A percentile compares a stretch with the other conserved stretches of the same genome.
Evolutionary conservation across 2,888 invertebrate genomes (phyloP).

Genomic region (Ditula angustiorana): DNA sequence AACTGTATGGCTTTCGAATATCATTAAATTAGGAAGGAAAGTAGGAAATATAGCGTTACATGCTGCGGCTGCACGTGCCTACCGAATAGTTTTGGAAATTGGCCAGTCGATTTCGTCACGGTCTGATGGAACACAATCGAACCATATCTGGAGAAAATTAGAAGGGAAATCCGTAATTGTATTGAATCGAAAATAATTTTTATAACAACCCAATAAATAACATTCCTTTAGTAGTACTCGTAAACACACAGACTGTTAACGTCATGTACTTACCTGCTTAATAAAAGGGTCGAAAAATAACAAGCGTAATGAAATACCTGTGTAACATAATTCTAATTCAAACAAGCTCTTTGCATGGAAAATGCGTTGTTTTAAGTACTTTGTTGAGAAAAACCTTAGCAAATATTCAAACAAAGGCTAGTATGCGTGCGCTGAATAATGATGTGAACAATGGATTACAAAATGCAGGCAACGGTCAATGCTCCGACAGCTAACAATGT

Average conservation of each 20-base stretch:
- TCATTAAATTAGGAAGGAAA: slow-evolving; percentile 53
- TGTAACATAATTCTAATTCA: slow-evolving; percentile 5
- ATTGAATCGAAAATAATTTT: not conserved
- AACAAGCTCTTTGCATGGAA: slow-evolving; percentile 15
- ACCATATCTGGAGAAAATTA: slow-evolving; percentile 35
- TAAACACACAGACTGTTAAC: not conserved
- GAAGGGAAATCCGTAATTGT: slow-evolving; percentile 18
- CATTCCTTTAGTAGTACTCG: not conserved
- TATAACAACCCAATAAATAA: not conserved
- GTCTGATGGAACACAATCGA: slow-evolving; percentile 27
- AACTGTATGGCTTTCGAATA: slow-evolving; percentile 68
- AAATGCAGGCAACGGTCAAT: slow-evolving; percentile 64
- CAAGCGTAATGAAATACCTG: not conserved
- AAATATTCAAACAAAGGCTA: slow-evolving; percentile 40
- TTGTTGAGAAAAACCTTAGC: slow-evolving; percentile 37
- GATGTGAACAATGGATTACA: slow-evolving; percentile 65
- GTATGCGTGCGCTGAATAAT: slow-evolving; percentile 52
- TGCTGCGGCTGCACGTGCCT: slow-evolving; percentile 40
- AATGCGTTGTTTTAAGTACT: slow-evolving; percentile 20
- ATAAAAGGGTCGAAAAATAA: slow-evolving; percentile 4
- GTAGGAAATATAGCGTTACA: slow-evolving; percentile 48
- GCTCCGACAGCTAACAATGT: slow-evolving; percentile 51
- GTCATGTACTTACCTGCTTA: no score
- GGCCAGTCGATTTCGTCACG: slow-evolving; percentile 27
- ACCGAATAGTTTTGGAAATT: slow-evolving; percentile 37